Base-by-base conservation (phyloP, 1,140 invertebrate genomes). In the Drosophila lacertosa region DNA sequence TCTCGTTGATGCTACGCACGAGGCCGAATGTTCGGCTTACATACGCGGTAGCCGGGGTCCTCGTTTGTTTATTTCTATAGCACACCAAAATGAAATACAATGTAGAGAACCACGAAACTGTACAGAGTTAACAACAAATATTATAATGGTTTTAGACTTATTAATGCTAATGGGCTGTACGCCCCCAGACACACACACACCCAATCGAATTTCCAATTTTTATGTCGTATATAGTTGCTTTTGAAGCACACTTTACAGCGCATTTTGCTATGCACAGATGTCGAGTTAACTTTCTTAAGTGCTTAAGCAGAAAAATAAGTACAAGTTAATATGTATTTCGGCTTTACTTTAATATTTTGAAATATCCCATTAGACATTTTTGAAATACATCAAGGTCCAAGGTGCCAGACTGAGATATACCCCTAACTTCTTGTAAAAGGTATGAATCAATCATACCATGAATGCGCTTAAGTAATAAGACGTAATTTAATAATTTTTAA, bases 1-100 rank as follows among this genome's bases (percentile, higher is more conserved):
- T 33, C 18, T 35, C 13, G 4, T 4, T 35, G 57, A 40, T 37
- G 18, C 24, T 74, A 50, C 69, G 55, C 69, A 73, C 45, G n/a
- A n/a, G n/a, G n/a, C n/a, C n/a, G 24, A 7, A 59, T 53, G n/a
- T n/a, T n/a, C n/a, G n/a, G n/a, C n/a, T 66, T 74, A 58, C 51
- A 57, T 45, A 63, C 22, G 13, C 24, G 39, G 9, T 13, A 5
- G 20, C 22, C 6, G 2, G 3, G 26, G 37, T 53, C 32, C 26
- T 47, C 62, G 47, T 18, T 42, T 5, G 33, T 39, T 13, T 35
- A 26, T 33, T 33, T 33, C 9, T 32, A 7, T 24, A n/a, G 22
- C 1, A 45, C 20, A 7, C 44, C 44, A 29, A 22, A 47, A 26
- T 26, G 6, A n/a, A 45, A 40, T 18, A 40, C 3, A 16, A 29